Evolutionary conservation across 2,888 invertebrate species (phyloP).

Genomic region (Apamea monoglypha): DNA sequence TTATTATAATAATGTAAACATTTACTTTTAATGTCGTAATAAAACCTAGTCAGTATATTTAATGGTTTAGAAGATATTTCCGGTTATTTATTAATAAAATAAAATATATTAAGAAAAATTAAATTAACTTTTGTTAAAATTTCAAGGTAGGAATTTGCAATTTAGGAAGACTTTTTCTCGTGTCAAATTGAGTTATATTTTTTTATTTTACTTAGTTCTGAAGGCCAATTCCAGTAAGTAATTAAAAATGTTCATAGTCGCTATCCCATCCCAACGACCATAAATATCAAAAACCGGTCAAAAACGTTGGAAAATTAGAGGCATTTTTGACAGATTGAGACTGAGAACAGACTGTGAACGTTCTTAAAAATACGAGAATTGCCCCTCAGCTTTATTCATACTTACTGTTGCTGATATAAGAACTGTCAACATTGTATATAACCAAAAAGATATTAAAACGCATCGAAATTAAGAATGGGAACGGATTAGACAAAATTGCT

Average conservation of each 20-base stretch:
- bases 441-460: background rate
- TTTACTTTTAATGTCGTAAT: slow-evolving; percentile 3
- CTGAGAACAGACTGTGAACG: no score
- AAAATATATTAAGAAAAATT: background rate
- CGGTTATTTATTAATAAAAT: background rate
- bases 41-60: slow-evolving; percentile 11
- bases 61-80: background rate
- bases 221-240: no score
- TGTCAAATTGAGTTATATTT: background rate
- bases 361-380: no score
- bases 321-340: no score
- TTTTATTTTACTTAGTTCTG: background rate
- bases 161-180: background rate
- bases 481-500: background rate
- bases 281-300: no score
- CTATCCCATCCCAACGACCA: no score
- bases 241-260: no score
- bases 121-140: background rate
- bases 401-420: background rate
- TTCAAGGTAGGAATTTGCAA: slow-evolving; percentile 6
- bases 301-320: no score
- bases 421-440: background rate
- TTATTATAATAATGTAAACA: slow-evolving; percentile 24
- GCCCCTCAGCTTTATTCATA: background rate
- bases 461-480: background rate